Evolutionary conservation across 1,140 invertebrate genomes (phyloP), one percentile per base, ranked within the genome.

Genomic region (Anthonomus grandis): DNA sequence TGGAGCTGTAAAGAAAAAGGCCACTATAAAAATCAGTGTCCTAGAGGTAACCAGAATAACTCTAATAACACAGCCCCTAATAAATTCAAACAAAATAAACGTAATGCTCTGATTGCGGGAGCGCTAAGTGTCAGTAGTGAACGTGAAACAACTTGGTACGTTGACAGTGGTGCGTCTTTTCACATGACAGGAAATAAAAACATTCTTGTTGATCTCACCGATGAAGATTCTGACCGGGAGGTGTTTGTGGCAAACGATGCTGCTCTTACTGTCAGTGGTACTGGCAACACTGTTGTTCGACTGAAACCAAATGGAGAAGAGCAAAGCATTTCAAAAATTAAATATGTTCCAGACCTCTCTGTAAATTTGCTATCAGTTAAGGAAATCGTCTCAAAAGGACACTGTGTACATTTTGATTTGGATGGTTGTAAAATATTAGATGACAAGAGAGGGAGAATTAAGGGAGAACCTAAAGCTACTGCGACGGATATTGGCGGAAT

Each of bases 21-120:
- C 8, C 12, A 65, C 45, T 65, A 53, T 37, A 63, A 39, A 46
- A 61, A 50, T 37, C n/a, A 63, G n/a, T 59, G 60, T 22, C 25
- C 49, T 22, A 55, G n/a, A n/a, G n/a, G n/a, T n/a, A n/a, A n/a
- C n/a, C n/a, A n/a, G n/a, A n/a, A n/a, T n/a, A n/a, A n/a, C n/a
- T n/a, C n/a, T n/a, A n/a, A n/a, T n/a, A n/a, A n/a, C n/a, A n/a
- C n/a, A n/a, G n/a, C n/a, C n/a, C n/a, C n/a, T n/a, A n/a, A n/a
- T n/a, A n/a, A n/a, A n/a, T n/a, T n/a, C n/a, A n/a, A n/a, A n/a
- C n/a, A n/a, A 31, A 9, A 34, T 12, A 31, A 42, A 27, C 9
- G 17, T 36, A 5, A 45, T 19, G 5, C 31, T 46, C 10, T 41
- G 19, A 23, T 18, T 31, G 50, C 39, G 12, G 27, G 12, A 27